These are phyloP conservation scores for Pseudotriccus pelzelni DNA, from an alignment of 2,797 vertebrate species.

Conservation along the genomic window DNA sequence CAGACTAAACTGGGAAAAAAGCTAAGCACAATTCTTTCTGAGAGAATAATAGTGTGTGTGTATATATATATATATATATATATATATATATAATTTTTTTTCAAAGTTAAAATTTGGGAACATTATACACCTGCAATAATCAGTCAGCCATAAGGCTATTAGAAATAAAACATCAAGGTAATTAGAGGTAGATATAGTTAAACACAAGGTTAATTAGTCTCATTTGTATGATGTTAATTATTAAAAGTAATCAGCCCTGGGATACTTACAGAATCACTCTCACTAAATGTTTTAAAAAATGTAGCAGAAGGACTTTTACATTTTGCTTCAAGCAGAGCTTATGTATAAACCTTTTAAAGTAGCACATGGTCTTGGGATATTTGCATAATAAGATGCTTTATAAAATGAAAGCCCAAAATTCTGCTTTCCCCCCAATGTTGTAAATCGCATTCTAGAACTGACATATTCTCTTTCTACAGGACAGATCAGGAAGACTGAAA, in stretches of 20 bases:
- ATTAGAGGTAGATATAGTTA: slow-evolving; percentile 20
- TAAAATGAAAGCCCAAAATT: slow-evolving; percentile 5
- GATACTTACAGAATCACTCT: slow-evolving; percentile 3
- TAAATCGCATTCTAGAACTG: not conserved
- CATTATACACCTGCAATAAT: not conserved
- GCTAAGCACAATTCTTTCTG: not conserved
- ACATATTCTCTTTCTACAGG: not conserved
- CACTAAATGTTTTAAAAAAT: slow-evolving; percentile 9
- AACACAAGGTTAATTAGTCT: slow-evolving; percentile 61
- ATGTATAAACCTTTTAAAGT: slow-evolving; percentile 21
- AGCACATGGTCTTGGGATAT: not conserved
- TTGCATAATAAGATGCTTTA: slow-evolving; percentile 23
- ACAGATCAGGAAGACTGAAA: slow-evolving; percentile 5
- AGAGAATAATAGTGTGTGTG: not conserved
- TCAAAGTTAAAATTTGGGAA: not conserved
- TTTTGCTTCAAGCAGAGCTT: slow-evolving; percentile 31
- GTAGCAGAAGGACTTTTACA: not conserved
- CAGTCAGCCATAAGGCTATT: not conserved
- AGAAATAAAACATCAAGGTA: slow-evolving; percentile 42
- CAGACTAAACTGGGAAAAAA: not conserved
- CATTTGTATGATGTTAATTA: slow-evolving; percentile 49
- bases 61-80: not conserved
- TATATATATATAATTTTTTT: no score
- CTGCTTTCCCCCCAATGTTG: not conserved
- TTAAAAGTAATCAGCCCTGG: slow-evolving; percentile 54